Conservation (phyloP, 2,797 vertebrate species). For the Mormyrus proboscirostris region DNA sequence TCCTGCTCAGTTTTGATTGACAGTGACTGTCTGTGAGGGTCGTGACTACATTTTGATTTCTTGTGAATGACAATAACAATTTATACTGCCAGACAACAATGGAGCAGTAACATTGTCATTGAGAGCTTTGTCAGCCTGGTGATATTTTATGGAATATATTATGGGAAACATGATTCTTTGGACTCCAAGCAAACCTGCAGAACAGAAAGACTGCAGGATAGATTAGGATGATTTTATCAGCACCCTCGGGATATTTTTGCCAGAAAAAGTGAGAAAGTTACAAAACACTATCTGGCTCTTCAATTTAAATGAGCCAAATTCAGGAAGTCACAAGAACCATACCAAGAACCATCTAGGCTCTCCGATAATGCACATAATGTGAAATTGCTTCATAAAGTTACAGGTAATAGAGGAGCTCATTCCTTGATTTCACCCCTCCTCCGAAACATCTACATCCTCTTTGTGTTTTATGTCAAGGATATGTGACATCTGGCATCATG, state of each 20-base stretch:
- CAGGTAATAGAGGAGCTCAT: not conserved
- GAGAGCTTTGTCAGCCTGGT: not conserved
- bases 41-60: not conserved
- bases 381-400: not conserved
- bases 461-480: not conserved
- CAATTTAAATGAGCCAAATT: not conserved
- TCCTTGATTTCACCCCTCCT: not conserved
- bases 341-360: not conserved
- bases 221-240: not conserved
- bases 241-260: not conserved
- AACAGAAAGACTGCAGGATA: not conserved
- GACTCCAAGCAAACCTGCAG: not conserved
- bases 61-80: not conserved
- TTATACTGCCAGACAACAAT: not conserved
- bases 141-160: not conserved
- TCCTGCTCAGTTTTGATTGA: not conserved
- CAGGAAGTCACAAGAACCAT: not conserved
- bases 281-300: not conserved
- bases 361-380: not conserved
- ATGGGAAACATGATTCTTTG: not conserved
- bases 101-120: not conserved
- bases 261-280: not conserved
- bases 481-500: not conserved
- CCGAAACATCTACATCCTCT: not conserved
- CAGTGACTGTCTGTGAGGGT: not conserved